Percentiles rank a stretch among this genome's conserved stretches.
Evolutionary conservation across 2,113 vertebrate genomes (phyloP).

Genomic region (Hydropotes inermis): DNA sequence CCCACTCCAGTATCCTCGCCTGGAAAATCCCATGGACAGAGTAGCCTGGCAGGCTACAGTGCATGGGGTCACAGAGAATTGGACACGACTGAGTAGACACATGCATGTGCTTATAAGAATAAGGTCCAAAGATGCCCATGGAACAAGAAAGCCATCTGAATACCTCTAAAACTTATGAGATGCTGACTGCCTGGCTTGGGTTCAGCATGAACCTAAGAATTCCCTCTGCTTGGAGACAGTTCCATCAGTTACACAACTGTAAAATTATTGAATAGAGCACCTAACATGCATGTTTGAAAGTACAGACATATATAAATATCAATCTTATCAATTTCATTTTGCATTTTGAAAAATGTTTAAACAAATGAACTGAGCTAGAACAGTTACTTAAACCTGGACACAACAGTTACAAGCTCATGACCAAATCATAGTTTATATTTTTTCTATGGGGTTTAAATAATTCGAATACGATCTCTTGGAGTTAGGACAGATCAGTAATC

Average conservation of each 20-base stretch:
- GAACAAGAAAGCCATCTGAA: rapidly evolving
- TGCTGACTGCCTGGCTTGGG: rapidly evolving
- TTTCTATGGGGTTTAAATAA: neutral
- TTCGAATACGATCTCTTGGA: neutral
- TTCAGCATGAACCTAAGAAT: rapidly evolving
- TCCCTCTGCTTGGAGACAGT: too few species aligned
- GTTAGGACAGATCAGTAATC: neutral
- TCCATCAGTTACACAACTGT: neutral
- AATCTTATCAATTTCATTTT: neutral
- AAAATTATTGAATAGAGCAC: neutral
- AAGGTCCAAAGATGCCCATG: neutral
- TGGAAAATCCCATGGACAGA: neutral
- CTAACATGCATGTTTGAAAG: rapidly evolving
- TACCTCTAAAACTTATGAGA: rapidly evolving
- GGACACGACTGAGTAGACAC: neutral
- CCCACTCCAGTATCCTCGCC: neutral
- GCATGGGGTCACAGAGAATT: neutral
- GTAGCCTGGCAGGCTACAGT: neutral
- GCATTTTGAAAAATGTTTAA: neutral
- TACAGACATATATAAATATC: rapidly evolving
- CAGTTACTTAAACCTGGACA: neutral
- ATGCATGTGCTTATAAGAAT: rapidly evolving
- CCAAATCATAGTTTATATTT: neutral
- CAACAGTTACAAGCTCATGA: rapidly evolving
- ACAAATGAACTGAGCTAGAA: neutral